phyloP scores from a whole-genome alignment of 2,888 invertebrate species.

The Cheilosia variabilis region DNA sequence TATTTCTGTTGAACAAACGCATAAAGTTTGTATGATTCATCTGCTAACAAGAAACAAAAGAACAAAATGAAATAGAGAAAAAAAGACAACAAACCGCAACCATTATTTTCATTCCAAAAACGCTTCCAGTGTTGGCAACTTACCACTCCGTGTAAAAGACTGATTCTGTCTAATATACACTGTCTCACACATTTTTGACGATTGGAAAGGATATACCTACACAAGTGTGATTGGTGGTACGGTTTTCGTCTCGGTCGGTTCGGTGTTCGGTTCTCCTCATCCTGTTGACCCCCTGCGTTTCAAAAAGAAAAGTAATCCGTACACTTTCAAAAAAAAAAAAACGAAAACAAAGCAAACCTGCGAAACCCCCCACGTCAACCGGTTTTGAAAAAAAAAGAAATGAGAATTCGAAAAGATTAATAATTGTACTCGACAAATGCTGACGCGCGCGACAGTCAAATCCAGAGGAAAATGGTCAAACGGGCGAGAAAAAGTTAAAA shows the following conservation, averaged over 20 bases:
- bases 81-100: constrained; percentile 74
- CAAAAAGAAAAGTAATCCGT: not conserved
- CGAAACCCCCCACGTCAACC: not conserved
- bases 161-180: constrained; percentile 48
- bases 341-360: constrained; percentile 18
- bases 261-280: constrained; percentile 32
- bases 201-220: constrained; percentile 61
- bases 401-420: constrained; percentile 26
- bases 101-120: constrained; percentile 73
- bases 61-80: constrained; percentile 24
- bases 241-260: constrained; percentile 27
- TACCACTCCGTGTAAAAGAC: constrained; percentile 29
- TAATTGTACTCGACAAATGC: constrained; percentile 9
- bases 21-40: constrained; percentile 30
- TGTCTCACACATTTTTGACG: constrained; percentile 19
- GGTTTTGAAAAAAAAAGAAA: not conserved
- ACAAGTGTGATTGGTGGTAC: constrained; percentile 7
- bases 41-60: not conserved
- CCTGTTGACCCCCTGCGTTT: constrained; percentile 34
- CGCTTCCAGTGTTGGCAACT: constrained; percentile 50
- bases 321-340: constrained; percentile 19
- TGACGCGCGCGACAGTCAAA: constrained; percentile 58
- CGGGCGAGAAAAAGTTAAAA: constrained; percentile 40
- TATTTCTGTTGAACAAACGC: not conserved
- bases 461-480: constrained; percentile 36